Conservation (phyloP, 2,888 invertebrate species). For the Lithophane semibrunnea region DNA sequence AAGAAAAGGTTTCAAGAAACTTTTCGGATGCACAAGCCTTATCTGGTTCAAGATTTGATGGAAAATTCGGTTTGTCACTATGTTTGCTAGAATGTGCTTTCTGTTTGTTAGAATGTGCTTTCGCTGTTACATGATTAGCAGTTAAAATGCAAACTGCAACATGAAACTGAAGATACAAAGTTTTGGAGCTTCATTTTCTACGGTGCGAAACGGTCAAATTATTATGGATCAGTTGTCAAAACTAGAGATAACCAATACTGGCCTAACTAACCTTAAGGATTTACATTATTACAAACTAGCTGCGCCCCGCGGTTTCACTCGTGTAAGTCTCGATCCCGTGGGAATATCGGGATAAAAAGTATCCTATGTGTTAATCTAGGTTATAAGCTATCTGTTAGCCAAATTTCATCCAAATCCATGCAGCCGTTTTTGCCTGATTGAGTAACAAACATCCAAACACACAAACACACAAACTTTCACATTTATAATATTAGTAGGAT, state of each 20-base stretch:
- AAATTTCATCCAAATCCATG: no score
- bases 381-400: no score
- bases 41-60: constrained; percentile 65
- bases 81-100: neutral
- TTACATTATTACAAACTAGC: constrained; percentile 38
- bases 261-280: neutral
- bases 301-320: no score
- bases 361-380: no score
- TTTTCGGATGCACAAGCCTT: constrained; percentile 71
- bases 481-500: no score
- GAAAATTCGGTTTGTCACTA: constrained; percentile 44
- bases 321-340: no score
- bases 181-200: neutral
- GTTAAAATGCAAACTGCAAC: neutral
- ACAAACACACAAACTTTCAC: no score
- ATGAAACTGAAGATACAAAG: neutral
- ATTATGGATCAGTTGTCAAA: neutral
- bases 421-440: no score
- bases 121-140: neutral
- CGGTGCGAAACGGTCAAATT: neutral
- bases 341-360: no score
- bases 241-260: neutral
- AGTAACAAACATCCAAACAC: no score
- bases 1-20: constrained; percentile 68
- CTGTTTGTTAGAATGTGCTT: neutral